Conservation (phyloP, 2,797 vertebrate genomes). For the Leptoclinus maculatus region DNA sequence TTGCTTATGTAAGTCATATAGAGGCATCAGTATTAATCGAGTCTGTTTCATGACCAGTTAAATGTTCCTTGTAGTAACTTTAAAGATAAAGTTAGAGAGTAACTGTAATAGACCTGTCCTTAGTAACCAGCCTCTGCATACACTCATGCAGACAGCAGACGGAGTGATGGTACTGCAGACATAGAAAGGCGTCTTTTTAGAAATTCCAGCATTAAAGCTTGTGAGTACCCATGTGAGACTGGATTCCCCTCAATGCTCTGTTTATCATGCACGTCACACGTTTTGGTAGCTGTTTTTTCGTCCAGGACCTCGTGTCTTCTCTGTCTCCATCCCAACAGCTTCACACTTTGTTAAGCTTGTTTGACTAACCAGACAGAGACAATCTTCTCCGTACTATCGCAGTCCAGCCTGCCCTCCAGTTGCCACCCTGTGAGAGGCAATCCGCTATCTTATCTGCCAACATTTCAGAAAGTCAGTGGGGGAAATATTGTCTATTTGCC, state of each 20-base stretch:
- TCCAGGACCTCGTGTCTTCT: neutral
- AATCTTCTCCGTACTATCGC: neutral
- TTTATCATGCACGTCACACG: neutral
- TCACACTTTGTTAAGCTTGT: constrained; percentile 1
- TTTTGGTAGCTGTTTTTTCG: neutral
- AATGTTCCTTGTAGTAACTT: neutral
- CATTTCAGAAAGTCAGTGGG: neutral
- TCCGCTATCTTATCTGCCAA: constrained; percentile 38
- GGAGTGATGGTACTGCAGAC: neutral
- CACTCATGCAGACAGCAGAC: neutral
- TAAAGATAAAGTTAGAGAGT: neutral
- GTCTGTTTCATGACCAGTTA: no score
- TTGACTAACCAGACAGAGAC: constrained; percentile 19
- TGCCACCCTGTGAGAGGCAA: constrained; percentile 3
- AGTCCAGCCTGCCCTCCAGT: constrained; percentile 19
- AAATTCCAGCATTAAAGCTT: constrained; percentile 8
- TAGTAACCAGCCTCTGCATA: neutral
- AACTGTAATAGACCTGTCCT: neutral
- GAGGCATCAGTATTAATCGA: neutral
- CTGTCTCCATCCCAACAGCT: neutral
- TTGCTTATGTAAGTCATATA: neutral
- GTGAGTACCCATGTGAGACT: neutral
- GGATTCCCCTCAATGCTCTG: neutral
- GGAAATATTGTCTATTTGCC: neutral
- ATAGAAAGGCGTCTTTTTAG: neutral